Conservation (phyloP, 2,888 invertebrate genomes). For the Meganola albula region DNA sequence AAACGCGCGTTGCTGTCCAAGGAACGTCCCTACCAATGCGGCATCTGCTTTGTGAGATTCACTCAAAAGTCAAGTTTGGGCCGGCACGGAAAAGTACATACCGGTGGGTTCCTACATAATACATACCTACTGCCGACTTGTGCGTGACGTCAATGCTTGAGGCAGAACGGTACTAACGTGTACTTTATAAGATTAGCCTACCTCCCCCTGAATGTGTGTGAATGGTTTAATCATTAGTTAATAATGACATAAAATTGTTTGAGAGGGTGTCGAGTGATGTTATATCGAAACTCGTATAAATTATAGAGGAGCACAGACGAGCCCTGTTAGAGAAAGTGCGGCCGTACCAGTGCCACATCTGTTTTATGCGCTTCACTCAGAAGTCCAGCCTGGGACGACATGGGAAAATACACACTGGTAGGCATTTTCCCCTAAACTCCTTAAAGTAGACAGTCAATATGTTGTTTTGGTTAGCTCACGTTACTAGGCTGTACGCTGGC, state of each 20-base stretch:
- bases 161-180: slow-evolving; percentile 61
- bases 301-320: slow-evolving; percentile 79
- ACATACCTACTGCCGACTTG: slow-evolving; percentile 46
- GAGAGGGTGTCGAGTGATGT: slow-evolving; percentile 62
- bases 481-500: slow-evolving; percentile 60
- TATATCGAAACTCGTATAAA: slow-evolving; percentile 74
- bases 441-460: slow-evolving; percentile 69
- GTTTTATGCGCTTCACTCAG: slow-evolving; percentile 85
- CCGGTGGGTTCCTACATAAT: slow-evolving; percentile 63
- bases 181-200: slow-evolving; percentile 43
- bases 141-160: slow-evolving; percentile 57
- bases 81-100: slow-evolving; percentile 82
- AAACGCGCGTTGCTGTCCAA: slow-evolving; percentile 68
- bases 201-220: slow-evolving; percentile 74
- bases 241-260: slow-evolving; percentile 41
- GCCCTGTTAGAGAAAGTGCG: slow-evolving; percentile 79
- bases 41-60: slow-evolving; percentile 81
- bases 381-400: slow-evolving; percentile 86
- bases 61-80: slow-evolving; percentile 83
- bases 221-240: slow-evolving; percentile 54
- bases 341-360: slow-evolving; percentile 84
- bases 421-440: slow-evolving; percentile 76
- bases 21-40: slow-evolving; percentile 80
- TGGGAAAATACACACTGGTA: slow-evolving; percentile 84
- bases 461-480: slow-evolving; percentile 61